phyloP scores from a whole-genome alignment of 2,797 vertebrate genomes.

The Characodon lateralis region DNA sequence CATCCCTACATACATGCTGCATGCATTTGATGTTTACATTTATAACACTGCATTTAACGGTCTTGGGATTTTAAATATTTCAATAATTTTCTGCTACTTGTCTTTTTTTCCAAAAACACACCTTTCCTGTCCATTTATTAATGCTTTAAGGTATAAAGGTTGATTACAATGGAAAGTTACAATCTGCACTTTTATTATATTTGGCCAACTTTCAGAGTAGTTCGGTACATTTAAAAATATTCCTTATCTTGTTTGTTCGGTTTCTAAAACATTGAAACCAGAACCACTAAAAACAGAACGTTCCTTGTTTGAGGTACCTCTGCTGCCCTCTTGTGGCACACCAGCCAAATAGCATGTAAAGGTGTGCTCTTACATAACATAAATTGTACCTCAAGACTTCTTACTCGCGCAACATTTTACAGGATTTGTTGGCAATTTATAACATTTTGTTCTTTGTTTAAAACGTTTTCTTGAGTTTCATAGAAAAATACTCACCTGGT shows the following conservation, averaged over 20 bases:
- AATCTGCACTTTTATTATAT: too few relatives aligned
- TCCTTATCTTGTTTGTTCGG: too few relatives aligned
- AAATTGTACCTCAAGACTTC: neutral
- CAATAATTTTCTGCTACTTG: neutral
- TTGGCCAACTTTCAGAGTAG: too few relatives aligned
- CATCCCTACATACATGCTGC: too few relatives aligned
- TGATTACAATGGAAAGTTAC: too few relatives aligned
- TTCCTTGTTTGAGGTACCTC: neutral
- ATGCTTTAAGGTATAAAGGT: neutral
- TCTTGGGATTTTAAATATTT: neutral
- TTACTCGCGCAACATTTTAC: neutral
- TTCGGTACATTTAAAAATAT: too few relatives aligned
- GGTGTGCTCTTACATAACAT: accelerated
- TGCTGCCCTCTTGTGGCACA: slow-evolving; percentile 28
- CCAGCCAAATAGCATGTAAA: neutral
- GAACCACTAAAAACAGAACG: too few relatives aligned
- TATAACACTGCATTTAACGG: neutral
- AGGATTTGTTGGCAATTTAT: neutral
- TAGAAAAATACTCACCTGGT: neutral
- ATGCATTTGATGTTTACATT: neutral
- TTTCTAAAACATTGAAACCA: too few relatives aligned
- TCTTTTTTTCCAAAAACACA: neutral
- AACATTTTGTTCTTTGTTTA: neutral
- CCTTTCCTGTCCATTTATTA: neutral
- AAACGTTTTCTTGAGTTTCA: neutral